A percentile compares a stretch with the other conserved stretches of the same genome.
These are phyloP conservation scores for Andrena trimmerana DNA, from an alignment of 2,888 invertebrate genomes.

Conservation along the genomic window DNA sequence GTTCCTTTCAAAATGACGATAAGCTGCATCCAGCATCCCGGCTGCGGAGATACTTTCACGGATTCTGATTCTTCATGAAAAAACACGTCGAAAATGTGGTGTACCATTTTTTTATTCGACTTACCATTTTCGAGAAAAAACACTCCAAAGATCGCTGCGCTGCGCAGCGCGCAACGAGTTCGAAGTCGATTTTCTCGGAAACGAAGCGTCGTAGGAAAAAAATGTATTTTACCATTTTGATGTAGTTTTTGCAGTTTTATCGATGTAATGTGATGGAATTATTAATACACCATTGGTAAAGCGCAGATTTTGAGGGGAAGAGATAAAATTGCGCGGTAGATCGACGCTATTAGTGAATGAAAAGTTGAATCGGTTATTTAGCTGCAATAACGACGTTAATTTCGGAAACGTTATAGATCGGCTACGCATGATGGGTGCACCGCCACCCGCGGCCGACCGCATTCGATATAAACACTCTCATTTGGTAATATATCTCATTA, in stretches of 20 bases:
- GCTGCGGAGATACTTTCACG: background rate
- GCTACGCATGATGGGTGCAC: slow-evolving; percentile 44
- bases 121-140: background rate
- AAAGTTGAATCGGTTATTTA: slow-evolving; percentile 41
- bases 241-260: too few relatives aligned
- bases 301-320: too few relatives aligned
- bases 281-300: background rate
- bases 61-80: background rate
- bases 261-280: background rate
- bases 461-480: slow-evolving; percentile 63
- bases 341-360: background rate
- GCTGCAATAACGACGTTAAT: slow-evolving; percentile 39
- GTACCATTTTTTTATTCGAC: background rate
- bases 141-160: background rate
- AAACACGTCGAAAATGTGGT: background rate
- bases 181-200: background rate
- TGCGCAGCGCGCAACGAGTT: background rate
- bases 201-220: too few relatives aligned
- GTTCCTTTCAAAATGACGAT: background rate
- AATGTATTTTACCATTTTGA: too few relatives aligned
- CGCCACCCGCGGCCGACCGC: slow-evolving; percentile 54
- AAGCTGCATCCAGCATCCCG: background rate
- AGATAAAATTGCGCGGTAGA: background rate
- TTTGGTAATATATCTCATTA: slow-evolving; percentile 65
- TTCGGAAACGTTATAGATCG: slow-evolving; percentile 39